These are phyloP conservation scores for Dendropsophus ebraccatus DNA, from an alignment of 2,113 vertebrate species.

Conservation along the genomic window DNA sequence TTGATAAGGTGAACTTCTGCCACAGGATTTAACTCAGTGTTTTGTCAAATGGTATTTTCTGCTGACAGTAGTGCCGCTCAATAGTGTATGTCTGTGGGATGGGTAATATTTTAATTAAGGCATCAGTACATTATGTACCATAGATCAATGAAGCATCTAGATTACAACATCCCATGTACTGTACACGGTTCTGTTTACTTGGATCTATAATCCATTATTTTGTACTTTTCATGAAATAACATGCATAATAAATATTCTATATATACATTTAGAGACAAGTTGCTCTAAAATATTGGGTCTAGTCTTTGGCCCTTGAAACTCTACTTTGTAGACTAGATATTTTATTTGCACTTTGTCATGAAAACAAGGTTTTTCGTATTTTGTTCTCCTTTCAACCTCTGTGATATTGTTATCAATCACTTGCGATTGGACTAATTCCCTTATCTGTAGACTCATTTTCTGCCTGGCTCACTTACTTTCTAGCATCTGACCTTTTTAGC, in stretches of 20 bases:
- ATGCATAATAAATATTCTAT: background rate
- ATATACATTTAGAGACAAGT: background rate
- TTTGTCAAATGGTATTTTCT: conserved; percentile 70
- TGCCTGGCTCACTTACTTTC: conserved; percentile 22
- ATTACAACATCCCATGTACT: background rate
- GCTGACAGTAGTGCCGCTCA: conserved; percentile 64
- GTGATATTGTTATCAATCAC: conserved; percentile 13
- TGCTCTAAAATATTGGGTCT: background rate
- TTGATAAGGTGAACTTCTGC: conserved; percentile 62
- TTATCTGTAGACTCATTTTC: conserved; percentile 9
- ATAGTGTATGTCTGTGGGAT: background rate
- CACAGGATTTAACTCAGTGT: conserved; percentile 60
- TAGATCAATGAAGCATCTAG: background rate
- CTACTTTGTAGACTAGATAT: background rate
- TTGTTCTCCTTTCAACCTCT: background rate
- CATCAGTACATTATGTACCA: background rate
- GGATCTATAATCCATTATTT: background rate
- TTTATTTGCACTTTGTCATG: background rate
- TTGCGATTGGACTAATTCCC: background rate
- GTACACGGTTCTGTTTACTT: background rate
- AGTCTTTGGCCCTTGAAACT: too few relatives aligned
- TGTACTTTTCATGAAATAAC: background rate
- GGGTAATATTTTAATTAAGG: conserved; percentile 24
- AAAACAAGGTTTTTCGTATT: background rate
- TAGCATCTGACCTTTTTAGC: conserved; percentile 10